Evolutionary conservation across 1,140 invertebrate genomes (phyloP).

Genomic region (Phenacoccus solenopsis): DNA sequence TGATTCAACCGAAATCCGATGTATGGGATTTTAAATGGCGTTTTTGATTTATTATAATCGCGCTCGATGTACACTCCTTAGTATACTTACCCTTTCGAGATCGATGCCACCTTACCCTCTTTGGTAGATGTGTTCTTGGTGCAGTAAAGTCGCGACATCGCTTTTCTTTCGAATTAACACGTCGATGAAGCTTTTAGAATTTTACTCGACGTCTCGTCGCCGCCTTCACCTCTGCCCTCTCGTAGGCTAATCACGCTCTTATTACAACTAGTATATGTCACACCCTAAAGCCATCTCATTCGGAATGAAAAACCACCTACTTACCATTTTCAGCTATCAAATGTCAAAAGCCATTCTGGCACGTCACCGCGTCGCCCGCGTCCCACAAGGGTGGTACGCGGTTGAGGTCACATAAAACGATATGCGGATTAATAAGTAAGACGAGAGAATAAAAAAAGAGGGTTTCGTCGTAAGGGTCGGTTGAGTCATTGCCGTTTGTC

Average conservation of each 20-base stretch:
- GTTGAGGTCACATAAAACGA: slow-evolving; percentile 6
- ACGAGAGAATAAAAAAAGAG: not conserved
- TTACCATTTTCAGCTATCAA: slow-evolving; percentile 13
- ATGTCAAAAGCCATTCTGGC: slow-evolving; percentile 16
- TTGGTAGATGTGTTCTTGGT: too few species aligned
- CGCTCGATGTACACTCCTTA: too few species aligned
- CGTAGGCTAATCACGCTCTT: not conserved
- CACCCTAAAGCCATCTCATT: not conserved
- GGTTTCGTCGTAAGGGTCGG: not conserved
- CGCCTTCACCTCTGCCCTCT: not conserved
- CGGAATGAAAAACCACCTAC: slow-evolving; percentile 10
- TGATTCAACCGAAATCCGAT: too few species aligned
- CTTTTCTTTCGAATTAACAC: too few species aligned
- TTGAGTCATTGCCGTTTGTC: not conserved
- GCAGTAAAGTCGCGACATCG: too few species aligned
- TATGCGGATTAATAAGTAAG: slow-evolving; percentile 13
- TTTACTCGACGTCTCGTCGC: too few species aligned
- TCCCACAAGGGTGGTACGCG: not conserved
- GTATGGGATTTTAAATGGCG: too few species aligned
- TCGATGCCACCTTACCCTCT: too few species aligned
- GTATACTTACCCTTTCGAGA: too few species aligned
- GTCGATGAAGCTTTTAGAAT: too few species aligned
- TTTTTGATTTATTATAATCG: too few species aligned
- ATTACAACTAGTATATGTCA: slow-evolving; percentile 3
- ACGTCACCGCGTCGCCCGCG: not conserved